Conservation (phyloP, 2,888 invertebrate species). For the Trimorus sp. region DNA sequence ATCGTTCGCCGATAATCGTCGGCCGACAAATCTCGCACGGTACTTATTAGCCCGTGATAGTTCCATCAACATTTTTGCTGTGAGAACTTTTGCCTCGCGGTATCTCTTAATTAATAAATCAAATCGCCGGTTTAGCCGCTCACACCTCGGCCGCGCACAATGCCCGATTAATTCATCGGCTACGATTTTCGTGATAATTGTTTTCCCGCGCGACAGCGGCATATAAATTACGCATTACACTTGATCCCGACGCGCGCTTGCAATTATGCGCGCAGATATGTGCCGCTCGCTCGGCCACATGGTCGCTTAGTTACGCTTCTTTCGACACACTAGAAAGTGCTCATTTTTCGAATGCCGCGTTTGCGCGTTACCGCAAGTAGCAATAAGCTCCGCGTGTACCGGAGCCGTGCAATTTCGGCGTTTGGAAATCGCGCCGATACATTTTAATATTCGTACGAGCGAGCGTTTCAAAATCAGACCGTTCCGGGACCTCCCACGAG, state of each 20-base stretch:
- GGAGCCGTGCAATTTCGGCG: constrained; percentile 36
- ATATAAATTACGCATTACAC: constrained; percentile 62
- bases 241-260: constrained; percentile 48
- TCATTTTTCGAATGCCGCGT: constrained; percentile 61
- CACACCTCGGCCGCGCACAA: constrained; percentile 9
- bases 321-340: constrained; percentile 64
- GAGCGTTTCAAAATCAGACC: constrained; percentile 19
- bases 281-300: constrained; percentile 19
- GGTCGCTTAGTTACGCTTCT: constrained; percentile 52
- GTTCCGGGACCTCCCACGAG: neutral
- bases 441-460: neutral
- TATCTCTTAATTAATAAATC: constrained; percentile 49
- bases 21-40: no score
- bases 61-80: constrained; percentile 20
- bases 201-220: constrained; percentile 48
- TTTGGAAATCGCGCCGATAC: constrained; percentile 33
- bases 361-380: constrained; percentile 50
- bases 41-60: neutral
- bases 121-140: constrained; percentile 23
- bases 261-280: constrained; percentile 40
- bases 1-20: no score
- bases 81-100: constrained; percentile 25
- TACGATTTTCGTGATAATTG: constrained; percentile 50
- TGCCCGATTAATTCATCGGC: constrained; percentile 41
- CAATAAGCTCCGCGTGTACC: constrained; percentile 28